These are phyloP conservation scores for Pinna nobilis DNA, from an alignment of 1,140 invertebrate genomes.

Conservation along the genomic window DNA sequence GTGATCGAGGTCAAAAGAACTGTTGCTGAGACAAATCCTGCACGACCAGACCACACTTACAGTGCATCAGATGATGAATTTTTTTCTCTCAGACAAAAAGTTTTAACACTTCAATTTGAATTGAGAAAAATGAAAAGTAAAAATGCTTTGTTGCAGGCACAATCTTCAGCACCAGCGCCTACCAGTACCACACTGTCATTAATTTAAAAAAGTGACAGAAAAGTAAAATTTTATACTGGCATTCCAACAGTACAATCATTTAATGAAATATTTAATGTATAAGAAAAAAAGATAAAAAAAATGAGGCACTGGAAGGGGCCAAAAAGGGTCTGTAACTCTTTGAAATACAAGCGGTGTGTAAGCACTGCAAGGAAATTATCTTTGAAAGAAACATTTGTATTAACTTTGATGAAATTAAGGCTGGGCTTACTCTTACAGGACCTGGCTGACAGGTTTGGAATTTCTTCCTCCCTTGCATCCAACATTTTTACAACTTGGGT, in stretches of 20 bases:
- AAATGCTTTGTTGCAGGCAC: too few relatives aligned
- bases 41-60: neutral
- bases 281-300: neutral
- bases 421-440: slow-evolving; percentile 21
- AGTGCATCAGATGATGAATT: neutral
- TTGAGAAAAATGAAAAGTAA: too few relatives aligned
- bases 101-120: neutral
- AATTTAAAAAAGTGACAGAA: neutral
- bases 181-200: too few relatives aligned
- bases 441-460: slow-evolving; percentile 26
- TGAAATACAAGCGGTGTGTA: neutral
- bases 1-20: too few relatives aligned
- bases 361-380: slow-evolving; percentile 1
- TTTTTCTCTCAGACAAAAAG: neutral
- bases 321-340: slow-evolving; percentile 2
- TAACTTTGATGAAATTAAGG: slow-evolving; percentile 28
- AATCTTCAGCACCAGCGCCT: too few relatives aligned
- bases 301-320: slow-evolving; percentile 4
- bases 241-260: neutral
- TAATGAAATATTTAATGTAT: neutral
- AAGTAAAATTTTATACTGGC: slow-evolving; percentile 5
- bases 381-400: slow-evolving; percentile 29
- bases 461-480: slow-evolving; percentile 17
- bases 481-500: slow-evolving; percentile 24
- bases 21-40: neutral